Evolutionary conservation across 1,140 invertebrate genomes (phyloP), one percentile per base, ranked within the genome.

Genomic region (Zaprionus lachaisei): DNA sequence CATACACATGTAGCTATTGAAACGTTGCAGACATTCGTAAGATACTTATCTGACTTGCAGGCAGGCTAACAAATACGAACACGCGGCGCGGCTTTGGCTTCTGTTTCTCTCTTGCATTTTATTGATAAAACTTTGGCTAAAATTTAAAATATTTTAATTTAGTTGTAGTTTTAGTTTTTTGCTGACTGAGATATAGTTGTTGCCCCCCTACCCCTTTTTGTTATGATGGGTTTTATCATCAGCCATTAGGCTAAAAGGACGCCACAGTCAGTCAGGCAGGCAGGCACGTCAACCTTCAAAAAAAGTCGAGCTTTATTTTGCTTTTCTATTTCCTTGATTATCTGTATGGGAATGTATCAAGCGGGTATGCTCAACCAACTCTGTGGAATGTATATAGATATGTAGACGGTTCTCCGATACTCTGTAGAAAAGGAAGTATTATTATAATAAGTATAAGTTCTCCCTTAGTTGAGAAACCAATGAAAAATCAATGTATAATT

Each of bases 131-230:
- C 85, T 89, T 89, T 72, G 51, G 77, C 83, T 62, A 49, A 89
- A 91, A 90, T 89, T 90, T 90, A 79, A 89, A 89, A 89, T 90
- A 90, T 85, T 89, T 89, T 89, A 90, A 89, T 90, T 89, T 89
- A 85, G 85, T 89, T 90, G 71, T 74, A 78, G 76, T 71, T 79
- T 80, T 78, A 76, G 77, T 79, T 72, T 44, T 54, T 38, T 31
- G 38, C 38, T 34, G 3, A 72, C 49, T 58, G 34, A 62, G 51
- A 34, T 51, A 34, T 51, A 49, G 24, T 69, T 70, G 26, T 68
- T 70, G 15, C 66, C 47, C 3, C 41, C 78, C 80, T 62, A 62
- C 61, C 55, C 80, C 66, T 61, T 54, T 55, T 71, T 38, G 49
- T 72, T 67, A 26, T 64, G 63, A 31, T 77, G 57, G 71, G 68